Conservation (phyloP, 1,140 invertebrate genomes). For the Drosophila pectinifera region DNA sequence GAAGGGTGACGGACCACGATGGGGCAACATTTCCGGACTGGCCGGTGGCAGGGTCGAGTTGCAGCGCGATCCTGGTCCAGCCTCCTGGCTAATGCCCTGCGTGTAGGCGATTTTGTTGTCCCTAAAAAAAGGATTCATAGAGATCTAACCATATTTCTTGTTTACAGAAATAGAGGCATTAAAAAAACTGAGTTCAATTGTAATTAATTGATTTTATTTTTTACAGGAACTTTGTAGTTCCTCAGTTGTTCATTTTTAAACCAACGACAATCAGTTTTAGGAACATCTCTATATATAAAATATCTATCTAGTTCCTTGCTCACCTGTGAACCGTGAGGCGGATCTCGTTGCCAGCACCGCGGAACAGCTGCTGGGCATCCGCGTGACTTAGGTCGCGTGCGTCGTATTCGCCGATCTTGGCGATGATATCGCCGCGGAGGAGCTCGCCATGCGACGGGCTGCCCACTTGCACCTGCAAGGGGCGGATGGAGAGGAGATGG, state of each 20-base stretch:
- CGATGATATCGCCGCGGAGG: conserved; percentile 94
- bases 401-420: conserved; percentile 95
- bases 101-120: conserved; percentile 84
- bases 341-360: conserved; percentile 90
- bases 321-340: conserved; percentile 89
- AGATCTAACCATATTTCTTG: not conserved
- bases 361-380: conserved; percentile 95
- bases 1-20: conserved; percentile 81
- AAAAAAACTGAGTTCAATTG: not conserved
- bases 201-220: too few relatives aligned
- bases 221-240: not conserved
- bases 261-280: not conserved
- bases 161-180: not conserved
- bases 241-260: not conserved
- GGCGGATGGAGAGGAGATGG: conserved; percentile 17
- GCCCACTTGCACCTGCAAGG: conserved; percentile 87
- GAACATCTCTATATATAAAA: not conserved
- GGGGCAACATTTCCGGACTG: conserved; percentile 64
- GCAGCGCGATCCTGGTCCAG: conserved; percentile 43
- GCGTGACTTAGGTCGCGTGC: conserved; percentile 93
- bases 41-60: conserved; percentile 68
- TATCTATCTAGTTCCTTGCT: conserved; percentile 10
- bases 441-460: conserved; percentile 93
- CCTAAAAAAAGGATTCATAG: conserved; percentile 27
- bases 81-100: conserved; percentile 71